These are phyloP conservation scores for Grapholita molesta DNA, from an alignment of 1,140 invertebrate species.

Conservation along the genomic window DNA sequence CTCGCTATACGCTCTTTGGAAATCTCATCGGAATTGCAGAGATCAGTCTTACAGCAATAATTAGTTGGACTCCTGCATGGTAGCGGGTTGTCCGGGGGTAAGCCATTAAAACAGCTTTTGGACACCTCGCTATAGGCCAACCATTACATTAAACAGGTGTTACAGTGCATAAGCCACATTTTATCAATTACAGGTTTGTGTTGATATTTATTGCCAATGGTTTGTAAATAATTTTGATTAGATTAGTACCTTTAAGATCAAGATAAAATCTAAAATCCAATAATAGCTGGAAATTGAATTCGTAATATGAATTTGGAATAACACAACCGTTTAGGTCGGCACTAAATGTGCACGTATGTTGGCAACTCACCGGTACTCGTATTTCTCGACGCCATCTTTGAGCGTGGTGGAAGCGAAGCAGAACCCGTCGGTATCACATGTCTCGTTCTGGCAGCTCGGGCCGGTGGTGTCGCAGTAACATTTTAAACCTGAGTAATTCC, in stretches of 20 bases:
- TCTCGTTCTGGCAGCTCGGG: slow-evolving; percentile 82
- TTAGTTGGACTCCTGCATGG: slow-evolving; percentile 55
- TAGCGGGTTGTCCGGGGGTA: slow-evolving; percentile 61
- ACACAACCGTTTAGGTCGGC: not conserved
- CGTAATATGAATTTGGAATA: not conserved
- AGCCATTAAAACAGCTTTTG: slow-evolving; percentile 63
- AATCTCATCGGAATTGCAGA: slow-evolving; percentile 66
- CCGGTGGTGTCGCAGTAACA: slow-evolving; percentile 65
- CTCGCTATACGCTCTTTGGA: slow-evolving; percentile 49
- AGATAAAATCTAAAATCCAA: slow-evolving; percentile 20
- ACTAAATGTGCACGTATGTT: slow-evolving; percentile 7
- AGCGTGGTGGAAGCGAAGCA: slow-evolving; percentile 89
- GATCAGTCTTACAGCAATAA: slow-evolving; percentile 68
- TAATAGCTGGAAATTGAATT: not conserved
- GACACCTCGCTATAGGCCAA: slow-evolving; percentile 64
- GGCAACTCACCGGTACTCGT: slow-evolving; percentile 85
- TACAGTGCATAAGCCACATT: slow-evolving; percentile 39
- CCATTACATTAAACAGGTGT: slow-evolving; percentile 55
- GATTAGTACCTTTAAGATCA: slow-evolving; percentile 18
- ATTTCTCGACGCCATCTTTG: slow-evolving; percentile 80
- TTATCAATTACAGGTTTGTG: slow-evolving; percentile 18
- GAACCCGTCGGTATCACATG: slow-evolving; percentile 92
- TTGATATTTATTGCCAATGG: slow-evolving; percentile 31
- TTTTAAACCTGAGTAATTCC: slow-evolving; percentile 47
- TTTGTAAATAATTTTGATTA: slow-evolving; percentile 50